Evolutionary conservation across 2,113 vertebrate genomes (phyloP).

Genomic region (Paradoxurus hermaphroditus): DNA sequence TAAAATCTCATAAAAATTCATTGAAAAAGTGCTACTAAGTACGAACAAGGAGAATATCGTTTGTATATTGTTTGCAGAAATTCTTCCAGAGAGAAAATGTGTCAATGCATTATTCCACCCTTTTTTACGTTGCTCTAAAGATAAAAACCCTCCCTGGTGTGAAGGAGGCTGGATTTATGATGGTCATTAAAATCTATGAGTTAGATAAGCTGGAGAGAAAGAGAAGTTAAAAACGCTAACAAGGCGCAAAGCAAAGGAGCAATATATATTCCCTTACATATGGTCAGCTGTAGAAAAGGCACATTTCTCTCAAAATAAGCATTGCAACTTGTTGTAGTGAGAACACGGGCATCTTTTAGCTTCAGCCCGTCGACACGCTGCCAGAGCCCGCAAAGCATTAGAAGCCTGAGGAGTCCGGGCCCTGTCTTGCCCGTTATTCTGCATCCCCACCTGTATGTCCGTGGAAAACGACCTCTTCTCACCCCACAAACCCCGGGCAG

Average conservation of each 20-base stretch:
- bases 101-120: neutral
- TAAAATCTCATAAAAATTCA: constrained; percentile 68
- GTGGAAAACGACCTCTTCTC: neutral
- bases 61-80: neutral
- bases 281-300: neutral
- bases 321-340: neutral
- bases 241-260: constrained; percentile 14
- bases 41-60: constrained; percentile 23
- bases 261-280: neutral
- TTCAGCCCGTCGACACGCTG: neutral
- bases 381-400: neutral
- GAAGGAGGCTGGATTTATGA: constrained; percentile 34
- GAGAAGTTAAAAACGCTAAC: neutral
- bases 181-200: constrained; percentile 13
- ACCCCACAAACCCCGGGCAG: neutral
- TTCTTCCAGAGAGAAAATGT: constrained; percentile 43
- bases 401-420: neutral
- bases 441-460: neutral
- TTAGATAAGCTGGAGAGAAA: constrained; percentile 15
- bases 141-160: constrained; percentile 12
- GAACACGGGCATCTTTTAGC: neutral
- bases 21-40: constrained; percentile 43
- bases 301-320: neutral
- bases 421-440: neutral
- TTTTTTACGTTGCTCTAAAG: constrained; percentile 15